Evolutionary conservation across 1,140 invertebrate genomes (phyloP).

Genomic region (Parapsyche elsis): DNA sequence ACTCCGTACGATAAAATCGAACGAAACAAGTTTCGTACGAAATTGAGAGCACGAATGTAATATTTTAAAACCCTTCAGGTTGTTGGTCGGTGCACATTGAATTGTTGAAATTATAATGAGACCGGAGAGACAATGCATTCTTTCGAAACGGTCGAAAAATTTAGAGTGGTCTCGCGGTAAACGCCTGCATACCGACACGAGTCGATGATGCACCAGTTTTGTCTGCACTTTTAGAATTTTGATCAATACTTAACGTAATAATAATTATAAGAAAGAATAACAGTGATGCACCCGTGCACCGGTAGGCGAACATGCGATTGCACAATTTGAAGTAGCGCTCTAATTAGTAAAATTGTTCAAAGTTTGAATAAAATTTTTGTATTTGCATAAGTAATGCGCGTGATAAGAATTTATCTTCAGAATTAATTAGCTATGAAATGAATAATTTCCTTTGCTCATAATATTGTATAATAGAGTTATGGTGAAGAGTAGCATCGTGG

Average conservation of each 20-base stretch:
- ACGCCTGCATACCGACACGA: slow-evolving; percentile 20
- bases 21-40: no score
- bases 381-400: not conserved
- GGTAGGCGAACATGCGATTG: no score
- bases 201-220: not conserved
- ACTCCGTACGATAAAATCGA: no score
- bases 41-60: no score
- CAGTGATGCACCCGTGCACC: no score
- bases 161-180: slow-evolving; percentile 37
- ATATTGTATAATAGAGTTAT: not conserved
- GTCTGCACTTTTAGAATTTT: not conserved
- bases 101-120: slow-evolving; percentile 50
- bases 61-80: not conserved
- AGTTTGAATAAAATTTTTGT: not conserved
- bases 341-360: no score
- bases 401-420: not conserved
- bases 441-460: not conserved
- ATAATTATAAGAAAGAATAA: no score
- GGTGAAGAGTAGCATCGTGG: not conserved
- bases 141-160: slow-evolving; percentile 46
- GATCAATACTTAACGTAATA: no score
- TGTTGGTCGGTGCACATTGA: slow-evolving; percentile 29
- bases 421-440: slow-evolving; percentile 10
- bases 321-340: no score
- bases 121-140: slow-evolving; percentile 41